Base-by-base conservation (phyloP, 2,888 invertebrate species). In the Nymphalis polychloros region DNA sequence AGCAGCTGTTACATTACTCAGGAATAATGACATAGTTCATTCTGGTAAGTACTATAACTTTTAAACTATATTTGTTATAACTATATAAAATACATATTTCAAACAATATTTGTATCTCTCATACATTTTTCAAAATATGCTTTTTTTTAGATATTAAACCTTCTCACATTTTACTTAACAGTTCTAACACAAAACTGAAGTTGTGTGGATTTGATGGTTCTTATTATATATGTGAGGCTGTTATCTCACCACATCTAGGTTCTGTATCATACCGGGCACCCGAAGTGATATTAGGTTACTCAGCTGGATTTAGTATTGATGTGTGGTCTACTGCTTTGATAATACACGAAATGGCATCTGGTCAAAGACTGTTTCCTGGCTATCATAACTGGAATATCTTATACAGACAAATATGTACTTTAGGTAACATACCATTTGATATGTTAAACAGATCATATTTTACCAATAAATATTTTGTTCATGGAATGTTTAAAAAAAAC, bases 241-340 rank as follows among this genome's bases (percentile, higher is more conserved):
- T 20, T 0, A 48, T 78, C 0, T 20, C 72, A 0, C 80, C 84
- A 1, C 77, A 75, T 49, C 73, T 78, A 6, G 85, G 87, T 1
- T 77, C 82, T 0, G 1, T 68, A 0, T 76, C 64, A 61, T 90
- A 90, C 70, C 78, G 88, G 2, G 79, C 90, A 0, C 90, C 90
- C 0, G 90, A 90, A 71, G 63, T 86, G 0, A 87, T 90, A 55
- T 71, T 90, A 16, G 88, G 89, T 1, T 80, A 79, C 63, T 71
- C 79, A 0, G 75, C 79, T 1, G 78, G 78, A 46, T 81, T 76
- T 68, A 77, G 77, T 49, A 77, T 89, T 13, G 90, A 90, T 63
- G 82, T 89, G 0, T 90, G 90, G 90, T 75, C 88, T 0, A 81
- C 84, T 0, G 90, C 81, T 0, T 53, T 85, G 5, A 84, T 89